These are phyloP conservation scores for Drosophila setifemur DNA, from an alignment of 1,140 invertebrate species.

Conservation along the genomic window DNA sequence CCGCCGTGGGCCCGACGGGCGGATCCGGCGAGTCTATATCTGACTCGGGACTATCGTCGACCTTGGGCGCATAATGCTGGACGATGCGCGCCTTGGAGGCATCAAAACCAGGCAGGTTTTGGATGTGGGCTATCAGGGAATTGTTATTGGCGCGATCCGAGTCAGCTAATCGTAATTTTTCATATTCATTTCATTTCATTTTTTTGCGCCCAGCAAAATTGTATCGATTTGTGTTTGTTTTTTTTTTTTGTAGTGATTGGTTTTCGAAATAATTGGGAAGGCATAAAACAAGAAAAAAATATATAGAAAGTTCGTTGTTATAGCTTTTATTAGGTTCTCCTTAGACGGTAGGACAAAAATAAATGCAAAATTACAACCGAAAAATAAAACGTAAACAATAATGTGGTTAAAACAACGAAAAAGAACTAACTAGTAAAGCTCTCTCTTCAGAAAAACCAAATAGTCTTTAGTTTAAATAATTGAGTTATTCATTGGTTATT, in stretches of 20 bases:
- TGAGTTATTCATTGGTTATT: constrained; percentile 12
- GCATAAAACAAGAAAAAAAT: constrained; percentile 77
- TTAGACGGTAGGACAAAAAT: constrained; percentile 25
- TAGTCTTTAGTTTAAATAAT: constrained; percentile 1
- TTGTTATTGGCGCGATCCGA: constrained; percentile 84
- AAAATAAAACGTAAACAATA: constrained; percentile 9
- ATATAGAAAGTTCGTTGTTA: constrained; percentile 69
- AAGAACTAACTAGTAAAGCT: constrained; percentile 47
- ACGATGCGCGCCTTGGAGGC: constrained; percentile 86
- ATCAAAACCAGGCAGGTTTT: constrained; percentile 86
- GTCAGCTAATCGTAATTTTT: constrained; percentile 71
- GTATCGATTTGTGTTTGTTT: constrained; percentile 24
- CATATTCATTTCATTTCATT: constrained; percentile 9
- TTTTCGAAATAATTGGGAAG: constrained; percentile 64
- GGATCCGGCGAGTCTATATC: constrained; percentile 82
- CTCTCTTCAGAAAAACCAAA: constrained; percentile 2
- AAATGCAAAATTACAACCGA: constrained; percentile 24
- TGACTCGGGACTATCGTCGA: constrained; percentile 71
- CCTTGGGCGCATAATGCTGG: constrained; percentile 85
- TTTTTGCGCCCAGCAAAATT: constrained; percentile 36
- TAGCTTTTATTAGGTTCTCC: constrained; percentile 47
- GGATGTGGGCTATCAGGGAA: constrained; percentile 86
- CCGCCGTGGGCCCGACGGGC: constrained; percentile 85
- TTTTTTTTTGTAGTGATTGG: constrained; percentile 18
- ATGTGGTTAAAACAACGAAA: constrained; percentile 31